Conservation (phyloP, 2,113 vertebrate genomes). For the Tauraco erythrolophus region DNA sequence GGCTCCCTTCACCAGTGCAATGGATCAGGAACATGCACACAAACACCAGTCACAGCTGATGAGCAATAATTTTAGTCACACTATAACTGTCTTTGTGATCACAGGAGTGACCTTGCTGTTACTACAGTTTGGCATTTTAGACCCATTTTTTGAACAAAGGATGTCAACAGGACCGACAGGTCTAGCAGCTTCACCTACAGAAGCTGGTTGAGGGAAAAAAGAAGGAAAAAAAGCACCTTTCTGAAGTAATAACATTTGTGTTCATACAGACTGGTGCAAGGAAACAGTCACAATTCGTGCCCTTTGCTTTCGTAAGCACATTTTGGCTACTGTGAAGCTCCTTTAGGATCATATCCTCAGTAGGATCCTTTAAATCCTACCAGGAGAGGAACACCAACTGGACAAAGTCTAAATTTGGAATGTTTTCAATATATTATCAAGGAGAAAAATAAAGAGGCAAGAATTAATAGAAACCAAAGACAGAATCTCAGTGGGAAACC, state of each 20-base stretch:
- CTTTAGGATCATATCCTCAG: not conserved
- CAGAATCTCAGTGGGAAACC: not conserved
- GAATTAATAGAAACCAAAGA: not conserved
- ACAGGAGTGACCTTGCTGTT: not conserved
- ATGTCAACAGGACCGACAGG: not conserved
- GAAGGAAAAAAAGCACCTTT: not conserved
- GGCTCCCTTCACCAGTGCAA: not conserved
- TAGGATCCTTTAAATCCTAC: not conserved
- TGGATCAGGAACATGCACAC: not conserved
- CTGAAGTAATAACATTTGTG: not conserved
- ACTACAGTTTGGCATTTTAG: not conserved
- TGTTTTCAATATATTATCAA: not conserved
- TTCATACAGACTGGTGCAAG: not conserved
- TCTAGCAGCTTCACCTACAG: not conserved
- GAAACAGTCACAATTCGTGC: fast-evolving
- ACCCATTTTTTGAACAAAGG: not conserved
- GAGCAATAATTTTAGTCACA: not conserved
- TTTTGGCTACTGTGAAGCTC: not conserved
- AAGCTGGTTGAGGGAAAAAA: not conserved
- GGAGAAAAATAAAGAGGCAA: not conserved
- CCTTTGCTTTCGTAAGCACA: not conserved
- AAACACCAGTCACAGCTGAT: not conserved
- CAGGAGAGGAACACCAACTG: not conserved
- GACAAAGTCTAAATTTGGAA: not conserved
- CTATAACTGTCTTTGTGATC: not conserved